phyloP scores from a whole-genome alignment of 2,113 vertebrate species.

The Pomatostomus ruficeps region DNA sequence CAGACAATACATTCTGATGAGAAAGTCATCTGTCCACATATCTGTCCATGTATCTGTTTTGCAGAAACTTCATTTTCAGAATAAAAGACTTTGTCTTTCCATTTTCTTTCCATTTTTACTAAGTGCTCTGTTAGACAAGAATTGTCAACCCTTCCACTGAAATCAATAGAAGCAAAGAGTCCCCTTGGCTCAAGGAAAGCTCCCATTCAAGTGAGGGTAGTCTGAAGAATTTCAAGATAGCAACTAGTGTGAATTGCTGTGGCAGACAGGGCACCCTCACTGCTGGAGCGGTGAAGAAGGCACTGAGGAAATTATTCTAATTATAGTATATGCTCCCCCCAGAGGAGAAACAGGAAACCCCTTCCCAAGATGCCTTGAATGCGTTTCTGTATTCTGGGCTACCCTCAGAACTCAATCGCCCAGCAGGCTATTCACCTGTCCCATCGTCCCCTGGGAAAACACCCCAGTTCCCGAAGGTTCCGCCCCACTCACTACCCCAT shows the following conservation, averaged over 20 bases:
- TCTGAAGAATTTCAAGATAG: background rate
- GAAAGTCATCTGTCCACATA: constrained; percentile 4
- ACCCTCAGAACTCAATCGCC: no score
- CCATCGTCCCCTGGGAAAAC: no score
- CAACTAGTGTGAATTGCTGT: background rate
- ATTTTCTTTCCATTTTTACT: background rate
- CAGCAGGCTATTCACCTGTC: no score
- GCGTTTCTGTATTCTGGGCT: no score
- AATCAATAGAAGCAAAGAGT: background rate
- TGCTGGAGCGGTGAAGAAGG: no score
- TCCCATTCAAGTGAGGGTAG: background rate
- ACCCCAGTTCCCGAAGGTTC: no score
- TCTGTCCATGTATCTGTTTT: background rate
- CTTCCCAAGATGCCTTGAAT: no score
- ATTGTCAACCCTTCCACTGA: background rate
- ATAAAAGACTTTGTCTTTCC: background rate
- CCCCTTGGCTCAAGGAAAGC: background rate
- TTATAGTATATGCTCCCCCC: no score
- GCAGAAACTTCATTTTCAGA: background rate
- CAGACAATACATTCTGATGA: background rate
- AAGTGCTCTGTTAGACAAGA: background rate
- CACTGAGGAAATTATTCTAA: no score
- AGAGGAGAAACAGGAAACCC: no score
- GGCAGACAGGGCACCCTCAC: no score
- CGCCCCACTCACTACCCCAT: no score